Evolutionary conservation across 2,888 invertebrate species (phyloP), one percentile per base, ranked within the genome.

Genomic region (Lypha dubia): DNA sequence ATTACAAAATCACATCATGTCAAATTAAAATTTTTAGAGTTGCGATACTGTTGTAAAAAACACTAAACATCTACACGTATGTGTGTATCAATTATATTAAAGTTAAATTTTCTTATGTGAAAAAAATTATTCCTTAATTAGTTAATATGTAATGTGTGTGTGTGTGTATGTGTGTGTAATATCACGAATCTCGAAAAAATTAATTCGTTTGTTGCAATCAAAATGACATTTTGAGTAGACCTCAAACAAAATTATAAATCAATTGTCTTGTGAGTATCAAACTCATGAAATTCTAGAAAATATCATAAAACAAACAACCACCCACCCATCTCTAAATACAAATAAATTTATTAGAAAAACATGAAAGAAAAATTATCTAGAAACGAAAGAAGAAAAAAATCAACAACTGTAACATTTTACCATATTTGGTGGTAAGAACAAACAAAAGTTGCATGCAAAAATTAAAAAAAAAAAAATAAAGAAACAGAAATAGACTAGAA

Each of bases 341-440:
- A 76, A 49, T 28, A 75, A 79, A 70, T 75, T 60, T 22, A 79
- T 51, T 67, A 60, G 28, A 62, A 73, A 56, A 13, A 73, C 17
- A 60, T 20, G 8, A 63, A 22, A 41, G 41, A 84, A 56, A 70
- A 28, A 53, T 32, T 51, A 41, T 15, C 46, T 56, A 46, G 22
- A 70, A 79, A 70, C 22, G 62, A 24, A 77, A 46, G 22, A 70
- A 79, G 62, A 22, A 70, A 24, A 77, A 80, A 73, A 77, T 76
- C 84, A 84, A 68, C 80, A 84, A 84, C 84, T 84, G 80, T 80
- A 84, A 73, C 80, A 80, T 51, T 84, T 84, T 77, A 77, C 84
- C 84, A 80, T 84, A 80, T 84, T 84, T 80, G 84, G 84, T 62
- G 60, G 49, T 56, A 62, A 32, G 63, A 68, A 51, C 41, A 71